Evolutionary conservation across 2,113 vertebrate genomes (phyloP), one percentile per base, ranked within the genome.

Genomic region (Ibidorhyncha struthersii): DNA sequence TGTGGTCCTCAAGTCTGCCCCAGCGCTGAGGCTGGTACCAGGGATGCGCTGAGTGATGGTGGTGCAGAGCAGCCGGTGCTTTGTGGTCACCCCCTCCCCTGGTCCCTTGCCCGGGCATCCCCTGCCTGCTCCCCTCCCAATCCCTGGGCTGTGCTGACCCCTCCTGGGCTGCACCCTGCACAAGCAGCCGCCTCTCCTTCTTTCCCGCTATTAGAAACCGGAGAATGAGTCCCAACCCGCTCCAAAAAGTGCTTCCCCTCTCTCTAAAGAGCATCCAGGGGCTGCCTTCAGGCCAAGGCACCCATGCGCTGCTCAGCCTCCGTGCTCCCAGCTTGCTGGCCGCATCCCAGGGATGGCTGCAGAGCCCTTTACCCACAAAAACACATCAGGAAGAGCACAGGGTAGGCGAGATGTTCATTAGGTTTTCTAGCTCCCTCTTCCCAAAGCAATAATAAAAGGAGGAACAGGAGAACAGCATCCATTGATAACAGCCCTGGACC

Each of bases 131-230:
- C 34, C 23, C 5, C 5, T 73, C 50, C 38, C 90, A 86, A 89
- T 86, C 66, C 80, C 82, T 93, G 80, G 84, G 71, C 79, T 96
- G 45, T 96, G 90, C 96, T 96, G 96, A 88, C 94, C 94, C 38
- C 96, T 96, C 76, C 94, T 83, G 96, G 92, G 58, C 83, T 69
- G 36, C 56, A 80, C 55, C 72, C 83, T 71, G 55, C 40, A 50
- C 40, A 14, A 61, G 69, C 73, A 81, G 63, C 58, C 9, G 0
- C n/a, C 25, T n/a, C 52, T 47, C 9, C 38, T 67, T 77, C 63
- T 74, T 80, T 53, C 25, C 40, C 29, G 1, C 22, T 52, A 1
- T 14, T 5, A 30, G 34, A 69, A 81, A 29, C 4, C 2, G 1
- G n/a, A 49, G 47, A 43, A 22, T 2, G 34, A 55, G 36, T 49